Conservation (phyloP, 2,797 vertebrate species). For the Bovichtus diacanthus region DNA sequence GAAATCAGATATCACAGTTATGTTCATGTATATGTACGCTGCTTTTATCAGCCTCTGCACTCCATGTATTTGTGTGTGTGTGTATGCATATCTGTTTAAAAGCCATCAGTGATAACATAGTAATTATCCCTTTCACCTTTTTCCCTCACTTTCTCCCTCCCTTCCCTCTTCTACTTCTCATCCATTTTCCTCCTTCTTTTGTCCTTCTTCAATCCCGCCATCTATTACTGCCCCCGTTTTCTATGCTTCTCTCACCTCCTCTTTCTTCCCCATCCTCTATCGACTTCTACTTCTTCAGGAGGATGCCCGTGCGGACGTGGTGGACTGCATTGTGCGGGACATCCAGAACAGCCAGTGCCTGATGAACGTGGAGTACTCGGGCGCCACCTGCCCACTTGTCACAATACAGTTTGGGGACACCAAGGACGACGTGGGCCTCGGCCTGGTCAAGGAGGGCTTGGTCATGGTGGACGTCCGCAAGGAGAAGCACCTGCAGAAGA, state of each 20-base stretch:
- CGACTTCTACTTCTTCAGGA: constrained; percentile 80
- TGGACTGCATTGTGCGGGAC: constrained; percentile 95
- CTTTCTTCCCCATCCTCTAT: background rate
- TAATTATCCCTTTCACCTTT: constrained; percentile 42
- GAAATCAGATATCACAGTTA: background rate
- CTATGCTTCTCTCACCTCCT: background rate
- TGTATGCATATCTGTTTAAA: constrained; percentile 5
- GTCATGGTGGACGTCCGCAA: constrained; percentile 97
- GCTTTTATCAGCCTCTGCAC: constrained; percentile 11
- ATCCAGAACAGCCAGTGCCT: constrained; percentile 98
- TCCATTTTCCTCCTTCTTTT: background rate
- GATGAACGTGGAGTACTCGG: constrained; percentile 93
- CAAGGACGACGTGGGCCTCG: constrained; percentile 95
- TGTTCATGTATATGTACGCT: background rate
- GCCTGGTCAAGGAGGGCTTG: constrained; percentile 94
- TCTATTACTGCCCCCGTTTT: background rate
- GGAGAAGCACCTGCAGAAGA: constrained; percentile 95
- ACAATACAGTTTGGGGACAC: constrained; percentile 94
- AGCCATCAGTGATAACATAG: constrained; percentile 18
- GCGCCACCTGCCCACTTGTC: constrained; percentile 88
- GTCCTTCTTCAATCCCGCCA: background rate
- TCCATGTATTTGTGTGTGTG: background rate
- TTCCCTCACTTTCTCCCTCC: background rate
- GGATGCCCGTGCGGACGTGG: constrained; percentile 92
- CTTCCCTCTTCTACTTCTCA: background rate